Conservation (phyloP, 1,140 invertebrate genomes). For the Zaprionus davidi region DNA sequence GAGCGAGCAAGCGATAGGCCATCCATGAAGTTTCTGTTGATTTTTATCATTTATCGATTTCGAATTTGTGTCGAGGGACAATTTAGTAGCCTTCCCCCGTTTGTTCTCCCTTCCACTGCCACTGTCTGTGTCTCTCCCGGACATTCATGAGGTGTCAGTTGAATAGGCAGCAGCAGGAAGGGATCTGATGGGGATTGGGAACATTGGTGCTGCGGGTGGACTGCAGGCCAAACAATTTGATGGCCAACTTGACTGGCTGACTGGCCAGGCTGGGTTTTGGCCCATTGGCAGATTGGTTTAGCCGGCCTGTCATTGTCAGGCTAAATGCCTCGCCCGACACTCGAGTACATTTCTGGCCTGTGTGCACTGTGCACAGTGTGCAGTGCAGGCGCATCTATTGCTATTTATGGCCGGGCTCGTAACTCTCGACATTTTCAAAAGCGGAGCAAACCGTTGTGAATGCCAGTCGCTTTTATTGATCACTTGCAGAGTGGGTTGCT, state of each 20-base stretch:
- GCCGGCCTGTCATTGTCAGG: slow-evolving; percentile 69
- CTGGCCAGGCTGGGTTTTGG: slow-evolving; percentile 41
- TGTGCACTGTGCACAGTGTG: slow-evolving; percentile 30
- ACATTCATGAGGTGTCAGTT: slow-evolving; percentile 78
- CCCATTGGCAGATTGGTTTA: slow-evolving; percentile 40
- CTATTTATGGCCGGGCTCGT: slow-evolving; percentile 61
- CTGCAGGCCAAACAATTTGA: slow-evolving; percentile 56
- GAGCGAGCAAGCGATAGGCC: slow-evolving; percentile 38
- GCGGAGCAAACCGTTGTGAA: not conserved
- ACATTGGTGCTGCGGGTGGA: not conserved
- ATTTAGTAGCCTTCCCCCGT: slow-evolving; percentile 65
- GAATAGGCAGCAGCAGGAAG: slow-evolving; percentile 30
- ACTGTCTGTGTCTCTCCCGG: slow-evolving; percentile 21
- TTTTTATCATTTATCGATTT: slow-evolving; percentile 84
- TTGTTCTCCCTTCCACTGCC: not conserved
- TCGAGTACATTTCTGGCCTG: slow-evolving; percentile 70
- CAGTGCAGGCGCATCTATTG: slow-evolving; percentile 36
- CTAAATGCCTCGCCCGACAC: slow-evolving; percentile 62
- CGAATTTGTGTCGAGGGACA: slow-evolving; percentile 83
- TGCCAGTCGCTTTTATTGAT: slow-evolving; percentile 26
- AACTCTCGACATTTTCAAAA: slow-evolving; percentile 13
- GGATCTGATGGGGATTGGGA: slow-evolving; percentile 3
- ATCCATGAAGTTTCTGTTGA: slow-evolving; percentile 82
- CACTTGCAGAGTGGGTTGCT: not conserved
- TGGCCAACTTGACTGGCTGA: slow-evolving; percentile 62